phyloP scores from a whole-genome alignment of 1,140 invertebrate genomes.

The Teleopsis dalmanni region DNA sequence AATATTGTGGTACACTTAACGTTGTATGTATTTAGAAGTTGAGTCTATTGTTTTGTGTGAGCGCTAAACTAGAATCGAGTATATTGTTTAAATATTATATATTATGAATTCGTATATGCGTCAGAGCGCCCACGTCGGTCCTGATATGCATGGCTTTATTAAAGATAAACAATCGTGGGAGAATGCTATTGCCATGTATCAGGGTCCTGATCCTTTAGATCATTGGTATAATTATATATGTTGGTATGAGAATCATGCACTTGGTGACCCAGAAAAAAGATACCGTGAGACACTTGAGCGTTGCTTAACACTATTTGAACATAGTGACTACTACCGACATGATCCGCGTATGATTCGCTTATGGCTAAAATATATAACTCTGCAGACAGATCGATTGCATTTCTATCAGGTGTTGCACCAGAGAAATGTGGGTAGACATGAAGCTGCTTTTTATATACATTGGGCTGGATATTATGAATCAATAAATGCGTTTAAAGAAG shows the following conservation, averaged over 20 bases:
- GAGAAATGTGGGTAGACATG: slow-evolving; percentile 64
- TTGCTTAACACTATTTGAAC: slow-evolving; percentile 72
- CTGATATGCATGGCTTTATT: slow-evolving; percentile 35
- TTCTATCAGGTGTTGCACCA: slow-evolving; percentile 67
- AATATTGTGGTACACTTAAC: not conserved
- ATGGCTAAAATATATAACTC: slow-evolving; percentile 85
- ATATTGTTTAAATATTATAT: not conserved
- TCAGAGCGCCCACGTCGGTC: too few species aligned
- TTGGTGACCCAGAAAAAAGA: slow-evolving; percentile 73
- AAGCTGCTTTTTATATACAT: slow-evolving; percentile 66
- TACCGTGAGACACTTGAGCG: slow-evolving; percentile 67
- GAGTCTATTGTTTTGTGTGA: too few species aligned
- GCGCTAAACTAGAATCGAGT: not conserved
- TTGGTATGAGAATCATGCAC: slow-evolving; percentile 85
- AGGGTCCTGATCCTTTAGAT: slow-evolving; percentile 77
- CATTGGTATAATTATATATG: slow-evolving; percentile 82
- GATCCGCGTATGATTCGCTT: slow-evolving; percentile 74
- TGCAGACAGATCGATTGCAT: slow-evolving; percentile 65
- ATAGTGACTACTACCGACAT: slow-evolving; percentile 72
- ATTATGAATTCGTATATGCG: slow-evolving; percentile 13
- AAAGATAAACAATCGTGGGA: slow-evolving; percentile 59
- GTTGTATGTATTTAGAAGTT: too few species aligned
- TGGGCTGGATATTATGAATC: slow-evolving; percentile 76
- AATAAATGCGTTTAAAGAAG: slow-evolving; percentile 63
- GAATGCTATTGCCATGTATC: slow-evolving; percentile 68